These are phyloP conservation scores for Phalanger gymnotis DNA, from an alignment of 2,797 vertebrate species.

Conservation along the genomic window DNA sequence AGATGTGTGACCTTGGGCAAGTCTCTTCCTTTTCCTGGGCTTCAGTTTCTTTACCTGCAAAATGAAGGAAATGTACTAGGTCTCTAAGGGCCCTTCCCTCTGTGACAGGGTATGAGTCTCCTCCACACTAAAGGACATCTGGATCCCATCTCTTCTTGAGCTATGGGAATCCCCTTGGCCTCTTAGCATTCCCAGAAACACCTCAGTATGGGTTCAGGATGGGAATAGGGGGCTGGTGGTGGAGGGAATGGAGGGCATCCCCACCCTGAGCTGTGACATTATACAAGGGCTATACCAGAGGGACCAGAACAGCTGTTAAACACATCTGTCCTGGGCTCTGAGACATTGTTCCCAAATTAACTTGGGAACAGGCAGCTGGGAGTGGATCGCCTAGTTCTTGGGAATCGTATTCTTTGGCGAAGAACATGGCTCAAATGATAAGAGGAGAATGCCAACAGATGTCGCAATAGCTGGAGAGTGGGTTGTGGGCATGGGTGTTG, in stretches of 20 bases:
- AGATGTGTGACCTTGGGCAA: background rate
- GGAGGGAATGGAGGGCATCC: slow-evolving; percentile 1
- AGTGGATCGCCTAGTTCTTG: background rate
- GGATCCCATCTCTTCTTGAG: background rate
- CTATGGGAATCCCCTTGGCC: background rate
- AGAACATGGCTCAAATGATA: slow-evolving; percentile 25
- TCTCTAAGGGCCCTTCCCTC: background rate
- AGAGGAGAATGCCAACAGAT: slow-evolving; percentile 12
- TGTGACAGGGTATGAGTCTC: background rate
- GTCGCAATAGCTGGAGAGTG: background rate
- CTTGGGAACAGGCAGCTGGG: background rate
- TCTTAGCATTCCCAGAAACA: background rate
- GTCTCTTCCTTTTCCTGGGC: background rate
- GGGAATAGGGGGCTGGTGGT: background rate
- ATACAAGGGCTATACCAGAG: background rate
- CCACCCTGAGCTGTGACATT: background rate
- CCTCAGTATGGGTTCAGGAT: background rate
- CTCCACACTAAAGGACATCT: background rate
- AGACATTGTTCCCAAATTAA: slow-evolving; percentile 42
- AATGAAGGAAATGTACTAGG: background rate
- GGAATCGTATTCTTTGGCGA: slow-evolving; percentile 39
- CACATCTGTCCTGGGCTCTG: slow-evolving; percentile 18
- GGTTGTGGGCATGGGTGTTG: background rate
- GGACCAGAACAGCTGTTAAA: slow-evolving; percentile 5
- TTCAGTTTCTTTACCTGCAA: background rate